These are phyloP conservation scores for Crocuta crocuta DNA, from an alignment of 2,113 vertebrate genomes.

Conservation along the genomic window DNA sequence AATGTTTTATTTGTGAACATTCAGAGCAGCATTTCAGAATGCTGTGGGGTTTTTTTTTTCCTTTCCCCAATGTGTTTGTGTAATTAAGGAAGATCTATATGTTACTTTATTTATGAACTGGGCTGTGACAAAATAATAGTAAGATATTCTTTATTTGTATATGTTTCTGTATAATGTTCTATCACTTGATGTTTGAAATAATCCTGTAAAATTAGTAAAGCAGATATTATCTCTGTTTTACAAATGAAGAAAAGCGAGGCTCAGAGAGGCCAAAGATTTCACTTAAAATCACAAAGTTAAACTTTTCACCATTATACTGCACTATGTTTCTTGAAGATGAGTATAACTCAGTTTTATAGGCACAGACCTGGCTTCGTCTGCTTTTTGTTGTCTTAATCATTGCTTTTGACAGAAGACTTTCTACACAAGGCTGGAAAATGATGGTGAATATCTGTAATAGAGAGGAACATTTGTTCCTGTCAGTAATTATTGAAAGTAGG, in stretches of 20 bases:
- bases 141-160: background rate
- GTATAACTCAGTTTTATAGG: background rate
- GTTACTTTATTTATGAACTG: background rate
- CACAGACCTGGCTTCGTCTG: background rate
- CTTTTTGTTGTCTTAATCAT: background rate
- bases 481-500: background rate
- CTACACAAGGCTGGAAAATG: background rate
- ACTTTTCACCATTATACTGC: background rate
- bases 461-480: background rate
- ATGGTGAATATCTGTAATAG: background rate
- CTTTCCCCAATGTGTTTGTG: background rate
- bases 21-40: slow-evolving; percentile 21
- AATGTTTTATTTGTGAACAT: slow-evolving; percentile 57
- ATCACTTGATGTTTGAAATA: background rate
- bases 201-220: background rate
- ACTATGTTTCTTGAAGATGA: background rate
- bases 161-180: background rate
- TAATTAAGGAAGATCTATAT: background rate
- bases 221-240: background rate
- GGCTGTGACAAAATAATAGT: background rate
- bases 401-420: slow-evolving; percentile 19
- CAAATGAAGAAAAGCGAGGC: background rate
- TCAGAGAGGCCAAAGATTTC: background rate
- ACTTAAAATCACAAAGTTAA: background rate
- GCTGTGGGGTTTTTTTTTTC: background rate